phyloP scores from a whole-genome alignment of 2,888 invertebrate species.

The Lingula anatina region DNA sequence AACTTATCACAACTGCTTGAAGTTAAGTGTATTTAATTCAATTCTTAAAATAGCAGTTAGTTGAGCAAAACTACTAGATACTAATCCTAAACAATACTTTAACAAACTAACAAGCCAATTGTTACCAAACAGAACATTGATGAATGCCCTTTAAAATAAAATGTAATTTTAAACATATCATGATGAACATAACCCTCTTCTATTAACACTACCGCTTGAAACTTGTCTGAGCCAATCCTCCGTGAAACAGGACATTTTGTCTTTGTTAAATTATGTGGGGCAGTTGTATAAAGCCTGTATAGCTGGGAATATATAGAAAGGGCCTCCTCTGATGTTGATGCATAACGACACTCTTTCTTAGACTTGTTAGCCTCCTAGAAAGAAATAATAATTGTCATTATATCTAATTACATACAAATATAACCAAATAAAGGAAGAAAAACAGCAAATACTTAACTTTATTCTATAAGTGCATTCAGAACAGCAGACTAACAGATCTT shows the following conservation, averaged over 20 bases:
- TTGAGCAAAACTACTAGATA: not conserved
- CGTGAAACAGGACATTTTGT: constrained; percentile 14
- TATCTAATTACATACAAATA: too few species aligned
- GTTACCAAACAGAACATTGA: not conserved
- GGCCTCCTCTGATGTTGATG: constrained; percentile 29
- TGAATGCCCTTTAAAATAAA: not conserved
- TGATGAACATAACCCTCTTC: constrained; percentile 2
- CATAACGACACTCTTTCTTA: constrained; percentile 22
- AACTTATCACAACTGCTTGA: too few species aligned
- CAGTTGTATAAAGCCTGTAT: constrained; percentile 19
- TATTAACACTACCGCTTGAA: constrained; percentile 34
- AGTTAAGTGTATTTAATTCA: too few species aligned
- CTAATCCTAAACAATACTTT: not conserved
- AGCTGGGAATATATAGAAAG: constrained; percentile 26
- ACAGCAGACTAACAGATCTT: too few species aligned
- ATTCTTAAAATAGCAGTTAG: too few species aligned
- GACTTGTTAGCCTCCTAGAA: constrained; percentile 4
- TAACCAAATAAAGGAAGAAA: too few species aligned
- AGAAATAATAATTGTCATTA: too few species aligned
- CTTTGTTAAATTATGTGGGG: constrained; percentile 16
- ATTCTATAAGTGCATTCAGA: too few species aligned
- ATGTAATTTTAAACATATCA: not conserved
- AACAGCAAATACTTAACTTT: too few species aligned
- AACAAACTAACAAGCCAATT: not conserved
- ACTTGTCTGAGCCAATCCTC: constrained; percentile 28